Evolutionary conservation across 2,888 invertebrate species (phyloP).

Genomic region (Cerastis rubricosa): DNA sequence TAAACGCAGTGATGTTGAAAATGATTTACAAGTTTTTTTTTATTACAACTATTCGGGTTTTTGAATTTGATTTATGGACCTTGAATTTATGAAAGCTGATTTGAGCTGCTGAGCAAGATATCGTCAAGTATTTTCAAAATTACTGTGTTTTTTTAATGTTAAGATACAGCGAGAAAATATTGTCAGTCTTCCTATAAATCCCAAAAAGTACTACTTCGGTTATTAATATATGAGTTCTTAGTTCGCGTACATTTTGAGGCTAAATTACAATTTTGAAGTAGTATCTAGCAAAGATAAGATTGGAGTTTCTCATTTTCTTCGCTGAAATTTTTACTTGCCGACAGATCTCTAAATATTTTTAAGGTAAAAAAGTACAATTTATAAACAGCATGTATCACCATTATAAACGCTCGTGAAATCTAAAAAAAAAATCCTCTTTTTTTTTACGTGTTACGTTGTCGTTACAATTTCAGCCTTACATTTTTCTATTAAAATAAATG

Average conservation of each 20-base stretch:
- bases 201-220: constrained; percentile 47
- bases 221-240: constrained; percentile 23
- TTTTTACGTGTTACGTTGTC: no score
- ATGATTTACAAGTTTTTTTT: constrained; percentile 26
- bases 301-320: constrained; percentile 7
- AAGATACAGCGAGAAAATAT: constrained; percentile 34
- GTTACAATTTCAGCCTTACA: constrained; percentile 8
- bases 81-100: neutral
- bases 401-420: constrained; percentile 4
- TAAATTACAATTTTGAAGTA: constrained; percentile 41
- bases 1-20: constrained; percentile 38
- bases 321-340: constrained; percentile 25
- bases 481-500: constrained; percentile 4
- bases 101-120: no score
- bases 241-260: constrained; percentile 52
- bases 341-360: constrained; percentile 26
- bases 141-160: constrained; percentile 28
- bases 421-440: no score
- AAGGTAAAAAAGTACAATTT: constrained; percentile 56
- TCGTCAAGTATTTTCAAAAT: constrained; percentile 33
- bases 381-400: constrained; percentile 7
- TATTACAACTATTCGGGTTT: neutral
- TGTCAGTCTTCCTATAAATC: constrained; percentile 35
- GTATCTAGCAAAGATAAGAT: constrained; percentile 28
- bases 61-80: neutral